These are phyloP conservation scores for Podarcis cretensis DNA, from an alignment of 2,113 vertebrate genomes.

Conservation along the genomic window DNA sequence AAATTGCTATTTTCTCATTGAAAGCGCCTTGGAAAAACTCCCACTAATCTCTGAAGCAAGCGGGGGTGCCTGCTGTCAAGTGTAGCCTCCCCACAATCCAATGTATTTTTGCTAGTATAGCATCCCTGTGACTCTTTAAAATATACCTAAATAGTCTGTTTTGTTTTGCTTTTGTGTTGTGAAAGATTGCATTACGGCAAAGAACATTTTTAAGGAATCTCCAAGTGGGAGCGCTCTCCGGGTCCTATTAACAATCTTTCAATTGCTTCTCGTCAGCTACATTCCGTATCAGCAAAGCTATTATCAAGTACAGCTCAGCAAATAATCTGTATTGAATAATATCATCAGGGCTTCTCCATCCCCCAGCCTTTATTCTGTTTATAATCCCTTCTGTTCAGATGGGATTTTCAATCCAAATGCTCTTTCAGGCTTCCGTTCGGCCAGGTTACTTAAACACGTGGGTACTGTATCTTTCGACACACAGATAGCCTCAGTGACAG, in stretches of 20 bases:
- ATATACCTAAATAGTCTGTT: background rate
- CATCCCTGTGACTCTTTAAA: conserved; percentile 2
- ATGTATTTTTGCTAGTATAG: background rate
- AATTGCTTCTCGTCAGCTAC: conserved; percentile 5
- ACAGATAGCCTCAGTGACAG: background rate
- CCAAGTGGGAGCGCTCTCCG: conserved; percentile 20
- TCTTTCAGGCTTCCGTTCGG: background rate
- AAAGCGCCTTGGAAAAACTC: background rate
- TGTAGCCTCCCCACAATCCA: background rate
- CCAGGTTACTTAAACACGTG: background rate
- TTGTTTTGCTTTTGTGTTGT: conserved; percentile 5
- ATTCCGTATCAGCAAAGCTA: conserved; percentile 5
- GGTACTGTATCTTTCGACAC: background rate
- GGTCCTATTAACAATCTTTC: background rate
- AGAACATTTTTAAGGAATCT: conserved; percentile 6
- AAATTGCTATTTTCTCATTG: background rate
- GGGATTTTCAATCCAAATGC: conserved; percentile 1
- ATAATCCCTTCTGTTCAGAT: conserved; percentile 15
- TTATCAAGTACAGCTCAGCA: conserved; percentile 29
- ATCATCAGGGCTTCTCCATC: background rate
- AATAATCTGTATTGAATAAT: conserved; percentile 31
- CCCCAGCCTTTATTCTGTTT: background rate
- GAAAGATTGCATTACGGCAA: conserved; percentile 4
- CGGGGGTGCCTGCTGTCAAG: background rate
- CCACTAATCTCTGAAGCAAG: background rate